These are phyloP conservation scores for Conger conger DNA, from an alignment of 2,113 vertebrate species.

Conservation along the genomic window DNA sequence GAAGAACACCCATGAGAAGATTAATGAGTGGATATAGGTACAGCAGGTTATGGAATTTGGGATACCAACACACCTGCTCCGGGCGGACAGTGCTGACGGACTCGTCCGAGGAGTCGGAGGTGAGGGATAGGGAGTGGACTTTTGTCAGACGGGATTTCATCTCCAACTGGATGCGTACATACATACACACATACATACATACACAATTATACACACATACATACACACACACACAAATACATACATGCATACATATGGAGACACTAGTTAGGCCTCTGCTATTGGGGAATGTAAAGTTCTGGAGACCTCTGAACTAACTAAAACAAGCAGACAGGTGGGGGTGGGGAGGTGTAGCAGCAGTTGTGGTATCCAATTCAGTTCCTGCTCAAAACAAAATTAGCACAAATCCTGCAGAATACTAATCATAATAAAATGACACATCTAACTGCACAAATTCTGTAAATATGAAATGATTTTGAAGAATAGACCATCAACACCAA, in stretches of 20 bases:
- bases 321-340: not conserved
- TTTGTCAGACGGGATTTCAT: conserved; percentile 72
- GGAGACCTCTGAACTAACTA: not conserved
- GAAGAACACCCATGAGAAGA: not conserved
- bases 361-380: not conserved
- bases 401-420: not conserved
- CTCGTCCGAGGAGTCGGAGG: conserved; percentile 82
- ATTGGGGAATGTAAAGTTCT: not conserved
- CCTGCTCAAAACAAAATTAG: not conserved
- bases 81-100: conserved; percentile 81
- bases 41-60: not conserved
- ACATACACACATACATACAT: conserved; percentile 12
- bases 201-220: conserved; percentile 26
- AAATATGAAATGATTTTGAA: not conserved
- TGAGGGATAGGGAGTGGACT: conserved; percentile 84
- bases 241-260: not conserved
- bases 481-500: not conserved
- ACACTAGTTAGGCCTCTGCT: not conserved
- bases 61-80: conserved; percentile 73
- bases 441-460: not conserved
- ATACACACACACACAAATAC: conserved; percentile 4
- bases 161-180: conserved; percentile 63
- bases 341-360: no score
- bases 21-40: not conserved
- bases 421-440: no score